phyloP scores from a whole-genome alignment of 1,140 invertebrate genomes.

The Gryon sp. region DNA sequence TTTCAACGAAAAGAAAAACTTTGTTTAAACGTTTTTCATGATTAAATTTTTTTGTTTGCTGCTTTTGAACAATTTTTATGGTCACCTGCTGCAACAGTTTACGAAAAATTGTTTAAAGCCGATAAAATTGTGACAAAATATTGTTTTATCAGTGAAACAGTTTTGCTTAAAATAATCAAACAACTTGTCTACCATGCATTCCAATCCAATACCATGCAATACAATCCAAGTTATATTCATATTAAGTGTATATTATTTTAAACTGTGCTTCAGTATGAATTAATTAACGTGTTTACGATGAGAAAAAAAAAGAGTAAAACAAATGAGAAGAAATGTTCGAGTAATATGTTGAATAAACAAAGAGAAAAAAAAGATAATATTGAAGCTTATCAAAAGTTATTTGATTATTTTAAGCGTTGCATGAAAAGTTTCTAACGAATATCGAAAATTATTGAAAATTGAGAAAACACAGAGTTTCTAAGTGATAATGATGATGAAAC shows the following conservation, averaged over 20 bases:
- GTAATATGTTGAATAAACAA: too few species aligned
- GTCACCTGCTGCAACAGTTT: background rate
- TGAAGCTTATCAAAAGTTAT: background rate
- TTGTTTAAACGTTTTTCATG: too few species aligned
- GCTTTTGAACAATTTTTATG: background rate
- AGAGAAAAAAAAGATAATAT: too few species aligned
- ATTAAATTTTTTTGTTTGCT: too few species aligned
- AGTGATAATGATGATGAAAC: too few species aligned
- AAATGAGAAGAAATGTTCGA: too few species aligned
- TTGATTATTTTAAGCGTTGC: constrained; percentile 33
- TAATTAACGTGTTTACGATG: too few species aligned
- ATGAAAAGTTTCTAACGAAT: constrained; percentile 15
- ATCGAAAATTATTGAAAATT: background rate
- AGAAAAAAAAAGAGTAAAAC: background rate
- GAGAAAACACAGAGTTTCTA: constrained; percentile 5
- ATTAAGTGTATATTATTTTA: too few species aligned
- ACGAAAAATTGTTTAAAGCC: constrained; percentile 6
- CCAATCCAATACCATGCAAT: background rate
- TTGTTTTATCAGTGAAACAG: constrained; percentile 3
- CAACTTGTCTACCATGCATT: background rate
- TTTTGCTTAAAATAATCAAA: constrained; percentile 27
- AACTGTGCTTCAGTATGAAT: too few species aligned
- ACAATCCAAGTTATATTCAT: too few species aligned
- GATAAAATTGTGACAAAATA: constrained; percentile 5
- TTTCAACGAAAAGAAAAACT: too few species aligned